Base-by-base conservation (phyloP, 2,888 invertebrate species). In the Heteromyza rotundicornis region DNA sequence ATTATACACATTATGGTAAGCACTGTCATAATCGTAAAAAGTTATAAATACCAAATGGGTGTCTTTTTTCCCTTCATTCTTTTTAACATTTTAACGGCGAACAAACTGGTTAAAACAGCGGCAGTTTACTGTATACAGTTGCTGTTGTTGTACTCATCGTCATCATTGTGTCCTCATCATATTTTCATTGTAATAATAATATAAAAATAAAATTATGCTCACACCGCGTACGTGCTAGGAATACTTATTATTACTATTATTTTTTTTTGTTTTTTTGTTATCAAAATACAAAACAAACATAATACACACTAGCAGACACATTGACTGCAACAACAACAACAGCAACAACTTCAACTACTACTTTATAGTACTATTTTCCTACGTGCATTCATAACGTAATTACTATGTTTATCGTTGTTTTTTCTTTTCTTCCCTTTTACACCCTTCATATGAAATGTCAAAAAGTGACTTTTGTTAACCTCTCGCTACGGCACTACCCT, bases 11-110 rank as follows among this genome's bases (percentile, higher is more conserved):
- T 47, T 47, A 47, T 47, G 5, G 14, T 14, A 47, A 47, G 47
- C 47, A 47, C n/a, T 47, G 20, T 47, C 47, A 47, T 47, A 19
- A 47, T 19, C 47, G 20, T 47, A 17, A 47, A 47, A 47, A 47
- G 47, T 19, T 40, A 40, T 8, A 7, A 40, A 27, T 27, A 10
- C 27, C n/a, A n/a, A n/a, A n/a, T 27, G 5, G 27, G 27, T 27
- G 5, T 27, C 10, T 27, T 27, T 7, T 27, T 27, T 10, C 5
- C 7, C 27, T 27, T 27, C 10, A 7, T 27, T 27, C 10, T 27
- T 27, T 27, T 27, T 27, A 10, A 27, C 27, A 7, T 27, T 27
- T 27, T 27, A 10, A 27, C 27, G 8, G n/a, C n/a, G 40, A 40
- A 40, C 27, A 27, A 27, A 27, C 7, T 27, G 10, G 27, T 27